These are phyloP conservation scores for Eclectus roratus DNA, from an alignment of 2,113 vertebrate species.

Conservation along the genomic window DNA sequence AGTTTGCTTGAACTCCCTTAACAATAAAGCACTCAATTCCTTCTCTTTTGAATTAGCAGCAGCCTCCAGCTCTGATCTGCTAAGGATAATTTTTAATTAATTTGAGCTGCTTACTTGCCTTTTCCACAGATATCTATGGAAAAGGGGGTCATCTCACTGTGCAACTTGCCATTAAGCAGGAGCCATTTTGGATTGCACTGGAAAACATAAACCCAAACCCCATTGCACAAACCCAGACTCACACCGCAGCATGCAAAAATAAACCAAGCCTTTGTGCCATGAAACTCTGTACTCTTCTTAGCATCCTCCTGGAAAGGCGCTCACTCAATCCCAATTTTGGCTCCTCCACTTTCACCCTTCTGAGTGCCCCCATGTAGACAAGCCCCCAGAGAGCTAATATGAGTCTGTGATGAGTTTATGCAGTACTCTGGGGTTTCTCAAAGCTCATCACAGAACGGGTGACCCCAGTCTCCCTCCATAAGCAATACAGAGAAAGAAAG, in stretches of 20 bases:
- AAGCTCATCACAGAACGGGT: neutral
- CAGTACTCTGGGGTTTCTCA: neutral
- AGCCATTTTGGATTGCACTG: neutral
- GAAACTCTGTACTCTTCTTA: neutral
- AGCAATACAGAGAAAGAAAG: neutral
- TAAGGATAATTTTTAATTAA: slow-evolving; percentile 18
- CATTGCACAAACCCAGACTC: neutral
- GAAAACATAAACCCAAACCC: neutral
- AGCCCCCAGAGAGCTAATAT: neutral
- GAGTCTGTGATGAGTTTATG: neutral
- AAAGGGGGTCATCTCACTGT: neutral
- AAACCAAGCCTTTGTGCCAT: neutral
- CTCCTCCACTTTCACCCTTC: neutral
- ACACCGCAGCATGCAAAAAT: neutral
- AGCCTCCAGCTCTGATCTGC: slow-evolving; percentile 10
- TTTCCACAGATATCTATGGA: neutral
- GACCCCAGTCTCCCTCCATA: neutral
- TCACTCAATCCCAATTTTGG: neutral
- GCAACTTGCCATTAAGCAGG: neutral
- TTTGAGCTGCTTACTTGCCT: neutral
- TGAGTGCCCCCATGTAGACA: neutral
- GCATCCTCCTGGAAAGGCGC: neutral
- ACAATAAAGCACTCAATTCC: neutral
- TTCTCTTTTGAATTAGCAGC: neutral
- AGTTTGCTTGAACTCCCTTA: neutral